Evolutionary conservation across 2,797 vertebrate species (phyloP), one percentile per base, ranked within the genome.

Genomic region (Chanos chanos): DNA sequence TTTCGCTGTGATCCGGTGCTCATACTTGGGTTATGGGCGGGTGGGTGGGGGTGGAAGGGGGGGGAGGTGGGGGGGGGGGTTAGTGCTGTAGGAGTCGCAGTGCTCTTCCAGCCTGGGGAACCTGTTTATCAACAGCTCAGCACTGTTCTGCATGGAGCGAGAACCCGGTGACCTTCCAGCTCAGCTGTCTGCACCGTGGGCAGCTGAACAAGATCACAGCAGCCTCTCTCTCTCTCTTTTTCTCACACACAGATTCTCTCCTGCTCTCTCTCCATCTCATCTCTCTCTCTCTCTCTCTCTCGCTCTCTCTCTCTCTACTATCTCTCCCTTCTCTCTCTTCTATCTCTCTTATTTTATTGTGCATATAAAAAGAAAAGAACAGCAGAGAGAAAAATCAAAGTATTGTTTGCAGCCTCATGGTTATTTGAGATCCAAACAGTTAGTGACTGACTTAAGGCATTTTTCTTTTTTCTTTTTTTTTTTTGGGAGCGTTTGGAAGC

Each of bases 101-200:
- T 48, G 10, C 51, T 68, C 22, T 40, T 81, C 72, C 70, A 76
- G 65, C 61, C 50, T 70, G 60, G 72, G 18, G 71, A 70, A 72
- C 81, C 67, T 85, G 77, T 86, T 87, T 83, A 85, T 86, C 77
- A 83, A 79, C 55, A 48, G 53, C 59, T 55, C 54, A 36, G 61
- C 48, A 54, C 21, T 60, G 47, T 50, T 39, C 43, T 68, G 53
- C 51, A 50, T 68, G 71, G 49, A 52, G 61, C 34, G 78, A 74
- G 79, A 89, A 89, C 89, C 83, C 84, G 1, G 21, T 90, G 87
- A 89, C 87, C 89, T 71, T 81, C 68, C 70, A 63, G 78, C 80
- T 83, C 81, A 74, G 84, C 80, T 82, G 83, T 81, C 79, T 67
- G 71, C 78, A 54, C 70, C 66, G 71, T 76, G 75, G 77, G 72